Percentiles rank a stretch among this genome's conserved stretches.
phyloP scores from a whole-genome alignment of 2,797 vertebrate species.

The Myotis planiceps region DNA sequence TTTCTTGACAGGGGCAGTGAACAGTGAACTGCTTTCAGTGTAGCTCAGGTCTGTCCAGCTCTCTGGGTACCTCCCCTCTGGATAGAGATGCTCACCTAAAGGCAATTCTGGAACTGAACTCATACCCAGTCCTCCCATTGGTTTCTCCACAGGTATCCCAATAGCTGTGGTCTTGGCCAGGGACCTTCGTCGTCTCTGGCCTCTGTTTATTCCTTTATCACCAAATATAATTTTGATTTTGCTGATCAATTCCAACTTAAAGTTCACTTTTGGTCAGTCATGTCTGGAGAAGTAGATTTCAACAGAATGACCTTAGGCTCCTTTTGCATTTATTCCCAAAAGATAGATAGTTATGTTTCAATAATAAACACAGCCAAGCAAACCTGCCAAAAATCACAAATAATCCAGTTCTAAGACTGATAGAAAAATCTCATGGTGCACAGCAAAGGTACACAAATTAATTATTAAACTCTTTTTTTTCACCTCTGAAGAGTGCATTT shows the following conservation, averaged over 20 bases:
- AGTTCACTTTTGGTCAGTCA: neutral
- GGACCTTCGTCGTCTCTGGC: neutral
- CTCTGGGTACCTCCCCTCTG: too few species aligned
- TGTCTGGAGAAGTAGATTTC: neutral
- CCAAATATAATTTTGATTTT: neutral
- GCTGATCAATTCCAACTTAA: neutral
- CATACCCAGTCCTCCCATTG: neutral
- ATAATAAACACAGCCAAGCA: slow-evolving; percentile 6
- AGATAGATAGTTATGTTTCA: slow-evolving; percentile 23
- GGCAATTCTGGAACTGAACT: neutral
- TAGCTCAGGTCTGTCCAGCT: neutral
- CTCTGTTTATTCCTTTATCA: neutral
- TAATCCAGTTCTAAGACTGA: slow-evolving; percentile 5
- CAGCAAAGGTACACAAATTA: neutral
- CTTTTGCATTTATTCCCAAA: neutral
- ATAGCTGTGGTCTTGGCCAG: too few species aligned
- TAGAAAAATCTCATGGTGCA: neutral
- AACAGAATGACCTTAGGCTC: neutral
- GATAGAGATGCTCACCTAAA: neutral
- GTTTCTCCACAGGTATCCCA: neutral
- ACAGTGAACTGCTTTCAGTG: too few species aligned
- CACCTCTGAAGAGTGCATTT: neutral
- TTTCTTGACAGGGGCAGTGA: neutral
- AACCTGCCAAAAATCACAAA: slow-evolving; percentile 44
- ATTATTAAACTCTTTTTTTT: neutral